Evolutionary conservation across 2,888 invertebrate species (phyloP).

Genomic region (Coenonympha arcania): DNA sequence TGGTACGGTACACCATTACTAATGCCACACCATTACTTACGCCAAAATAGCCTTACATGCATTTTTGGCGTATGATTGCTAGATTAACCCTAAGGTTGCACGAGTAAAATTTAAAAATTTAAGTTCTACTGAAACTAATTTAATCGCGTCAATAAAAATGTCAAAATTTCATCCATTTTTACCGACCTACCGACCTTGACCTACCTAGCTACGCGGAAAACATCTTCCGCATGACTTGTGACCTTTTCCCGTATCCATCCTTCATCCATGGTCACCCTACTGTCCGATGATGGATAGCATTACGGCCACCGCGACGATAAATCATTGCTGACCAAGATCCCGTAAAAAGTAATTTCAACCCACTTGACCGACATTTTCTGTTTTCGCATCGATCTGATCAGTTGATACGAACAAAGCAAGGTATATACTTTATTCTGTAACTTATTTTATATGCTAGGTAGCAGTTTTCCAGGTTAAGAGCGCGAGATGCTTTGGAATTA

Average conservation of each 20-base stretch:
- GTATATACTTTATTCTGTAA: too few species aligned
- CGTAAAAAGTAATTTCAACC: slow-evolving; percentile 45
- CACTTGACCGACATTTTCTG: slow-evolving; percentile 30
- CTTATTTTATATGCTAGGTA: too few species aligned
- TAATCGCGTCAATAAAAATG: neutral
- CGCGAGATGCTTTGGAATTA: too few species aligned
- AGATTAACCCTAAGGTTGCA: too few species aligned
- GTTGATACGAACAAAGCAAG: slow-evolving; percentile 24
- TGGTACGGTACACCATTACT: too few species aligned
- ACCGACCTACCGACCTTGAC: neutral
- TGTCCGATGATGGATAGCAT: slow-evolving; percentile 52
- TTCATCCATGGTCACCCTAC: slow-evolving; percentile 32
- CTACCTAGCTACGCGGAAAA: neutral
- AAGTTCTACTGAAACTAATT: too few species aligned
- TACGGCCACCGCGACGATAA: slow-evolving; percentile 43
- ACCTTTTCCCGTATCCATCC: neutral
- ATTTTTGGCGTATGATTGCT: too few species aligned
- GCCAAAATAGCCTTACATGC: too few species aligned
- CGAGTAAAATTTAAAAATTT: too few species aligned
- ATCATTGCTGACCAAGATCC: slow-evolving; percentile 43
- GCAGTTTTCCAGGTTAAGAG: too few species aligned
- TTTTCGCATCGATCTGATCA: slow-evolving; percentile 25
- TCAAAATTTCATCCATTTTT: neutral
- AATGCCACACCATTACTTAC: too few species aligned
- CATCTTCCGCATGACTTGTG: neutral